Conservation (phyloP, 2,113 vertebrate genomes). For the Pollachius pollachius region DNA sequence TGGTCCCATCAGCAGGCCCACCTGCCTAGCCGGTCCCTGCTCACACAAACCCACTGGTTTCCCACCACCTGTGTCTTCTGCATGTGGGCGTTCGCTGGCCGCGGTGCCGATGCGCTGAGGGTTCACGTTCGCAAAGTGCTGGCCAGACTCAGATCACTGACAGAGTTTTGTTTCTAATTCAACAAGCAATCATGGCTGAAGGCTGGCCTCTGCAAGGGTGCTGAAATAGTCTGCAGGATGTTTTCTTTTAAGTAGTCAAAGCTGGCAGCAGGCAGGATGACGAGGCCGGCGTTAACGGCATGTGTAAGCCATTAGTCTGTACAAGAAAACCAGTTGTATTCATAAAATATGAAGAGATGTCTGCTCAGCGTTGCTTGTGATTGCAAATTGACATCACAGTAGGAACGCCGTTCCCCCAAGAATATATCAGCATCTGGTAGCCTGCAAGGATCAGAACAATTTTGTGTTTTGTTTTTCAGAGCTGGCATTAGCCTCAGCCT, state of each 20-base stretch:
- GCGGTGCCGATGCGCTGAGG: no score
- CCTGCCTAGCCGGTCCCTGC: constrained; percentile 31
- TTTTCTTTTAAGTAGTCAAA: no score
- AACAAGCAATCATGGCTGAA: no score
- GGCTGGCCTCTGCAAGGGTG: no score
- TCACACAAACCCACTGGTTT: constrained; percentile 6
- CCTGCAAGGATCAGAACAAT: constrained; percentile 3
- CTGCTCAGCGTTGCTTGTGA: background rate
- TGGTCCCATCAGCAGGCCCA: constrained; percentile 20
- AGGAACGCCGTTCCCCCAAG: background rate
- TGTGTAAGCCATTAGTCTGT: background rate
- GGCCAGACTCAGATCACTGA: no score
- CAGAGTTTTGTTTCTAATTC: no score
- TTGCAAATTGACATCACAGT: constrained; percentile 8
- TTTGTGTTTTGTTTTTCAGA: background rate
- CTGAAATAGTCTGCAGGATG: no score
- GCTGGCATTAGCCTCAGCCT: no score
- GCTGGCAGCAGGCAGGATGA: no score
- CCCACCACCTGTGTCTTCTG: constrained; percentile 10
- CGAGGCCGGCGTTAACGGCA: no score
- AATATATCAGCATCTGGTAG: background rate
- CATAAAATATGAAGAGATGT: background rate
- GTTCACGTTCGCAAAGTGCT: no score
- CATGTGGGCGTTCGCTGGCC: constrained; percentile 6
- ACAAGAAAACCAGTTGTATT: constrained; percentile 27